Base-by-base conservation (phyloP, 2,888 invertebrate species). In the Argyra leucocephala region DNA sequence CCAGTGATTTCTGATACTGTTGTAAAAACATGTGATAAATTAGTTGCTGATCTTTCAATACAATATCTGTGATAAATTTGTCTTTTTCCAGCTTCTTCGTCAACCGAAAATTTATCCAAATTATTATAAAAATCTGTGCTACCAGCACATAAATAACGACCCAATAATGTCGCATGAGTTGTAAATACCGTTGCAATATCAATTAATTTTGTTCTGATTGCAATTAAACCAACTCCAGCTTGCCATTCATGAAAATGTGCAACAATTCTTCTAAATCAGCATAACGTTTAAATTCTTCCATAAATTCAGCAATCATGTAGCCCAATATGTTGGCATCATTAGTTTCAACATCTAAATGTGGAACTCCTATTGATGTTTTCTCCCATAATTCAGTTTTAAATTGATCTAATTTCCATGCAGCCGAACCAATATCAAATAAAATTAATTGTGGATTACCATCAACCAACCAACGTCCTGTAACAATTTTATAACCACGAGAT, bases 231-330 rank as follows among this genome's bases (percentile, higher is more conserved):
- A 22, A 96, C 87, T 9, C 97, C 98, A 0, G 98, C 94, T 74
- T 97, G 91, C 99, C 99, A 99, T 80, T 99, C 99, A 78, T 99
- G 99, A 79, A 98, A 99, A 76, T 99, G 98, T 0, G 91, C 88
- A 0, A 96, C 90, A 57, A 99, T 87, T 62, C 90, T 84, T 84
- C 85, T 60, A 81, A 78, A 70, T 89, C 86, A 0, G 89, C 88
- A 23, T 85, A 86, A 73, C 85, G 86, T 62, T 88, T 86, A 77
- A 90, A 90, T 85, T 93, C 93, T 68, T 85, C 86, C 63, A 99
- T 84, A 76, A 98, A 96, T 79, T 93, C 90, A 10, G 96, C 91
- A 23, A 96, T 93, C 85, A 96, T 89, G 74, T 92, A 96, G 9
- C 99, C 99, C 67, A 99, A 85, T 67, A 99, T 92, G 63, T 98